Evolutionary conservation across 2,888 invertebrate genomes (phyloP), one percentile per base, ranked within the genome.

Genomic region (Trichogramma evanescens): DNA sequence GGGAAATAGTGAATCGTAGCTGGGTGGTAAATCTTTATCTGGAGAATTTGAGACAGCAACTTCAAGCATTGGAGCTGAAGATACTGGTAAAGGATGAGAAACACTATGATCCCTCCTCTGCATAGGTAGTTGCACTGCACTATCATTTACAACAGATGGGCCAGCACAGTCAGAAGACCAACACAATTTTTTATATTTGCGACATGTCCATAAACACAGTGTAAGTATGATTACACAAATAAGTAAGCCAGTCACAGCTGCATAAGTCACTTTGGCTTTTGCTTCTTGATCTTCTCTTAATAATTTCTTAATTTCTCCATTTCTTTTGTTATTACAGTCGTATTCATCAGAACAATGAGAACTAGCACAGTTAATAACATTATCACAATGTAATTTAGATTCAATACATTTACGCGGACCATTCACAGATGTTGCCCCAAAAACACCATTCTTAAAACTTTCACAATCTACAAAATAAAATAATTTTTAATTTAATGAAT

Each of bases 1-100:
- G 2, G 83, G 83, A 68, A 83, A 83, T 54, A 83, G 70, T 50
- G 82, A 82, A 59, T 83, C 82, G 64, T 83, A 83, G 46, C 82
- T 81, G 5, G 83, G 83, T 2, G 83, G 83, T 59, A 82, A 71
- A 73, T 83, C 83, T 67, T 83, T 83, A 66, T 82, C 80, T 8
- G 75, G 75, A 3, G 74, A 67, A 6, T 77, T 67, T 13, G 77
- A 66, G 26, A 75, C 71, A 1, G 73, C 71, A 2, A 78, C 72
- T 63, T 77, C 73, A 9, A 77, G 61, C 75, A 76, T 75, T 3
- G 77, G 78, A 5, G 78, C 77, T 1, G 76, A 69, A 4, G 76
- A 67, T 8, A 73, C 68, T 1, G 68, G 63, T 9, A 68, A 69
- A 10, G 65, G 61, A 44, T 75, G 73, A 4, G 70, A 62, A 6